These are phyloP conservation scores for Sebastes kiyomatsui DNA, from an alignment of 2,797 vertebrate species.

Conservation along the genomic window DNA sequence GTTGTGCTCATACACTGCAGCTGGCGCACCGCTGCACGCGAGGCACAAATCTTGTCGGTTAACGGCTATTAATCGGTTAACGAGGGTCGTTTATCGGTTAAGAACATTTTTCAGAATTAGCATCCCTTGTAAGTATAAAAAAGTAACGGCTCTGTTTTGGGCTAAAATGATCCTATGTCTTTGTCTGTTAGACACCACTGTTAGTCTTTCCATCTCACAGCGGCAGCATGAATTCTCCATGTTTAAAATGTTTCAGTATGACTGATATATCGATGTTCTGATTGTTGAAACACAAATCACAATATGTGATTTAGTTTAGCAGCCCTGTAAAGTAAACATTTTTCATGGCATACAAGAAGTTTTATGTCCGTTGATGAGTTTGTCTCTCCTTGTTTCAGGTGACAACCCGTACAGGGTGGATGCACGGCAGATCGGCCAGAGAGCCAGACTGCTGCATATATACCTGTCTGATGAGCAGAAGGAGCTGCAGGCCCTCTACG, in stretches of 20 bases:
- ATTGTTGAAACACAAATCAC: not conserved
- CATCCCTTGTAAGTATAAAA: too few relatives aligned
- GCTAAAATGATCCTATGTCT: not conserved
- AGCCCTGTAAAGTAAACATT: not conserved
- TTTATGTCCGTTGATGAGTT: not conserved
- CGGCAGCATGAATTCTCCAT: not conserved
- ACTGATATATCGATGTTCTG: fast-evolving
- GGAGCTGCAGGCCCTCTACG: conserved; percentile 96
- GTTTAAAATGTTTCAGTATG: not conserved
- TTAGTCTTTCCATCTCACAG: not conserved
- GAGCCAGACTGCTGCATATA: conserved; percentile 91
- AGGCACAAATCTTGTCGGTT: too few relatives aligned
- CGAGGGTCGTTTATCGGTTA: too few relatives aligned
- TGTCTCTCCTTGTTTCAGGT: conserved; percentile 70
- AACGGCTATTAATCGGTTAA: too few relatives aligned
- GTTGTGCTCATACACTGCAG: too few relatives aligned
- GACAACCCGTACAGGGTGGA: conserved; percentile 91
- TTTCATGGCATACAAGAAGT: not conserved
- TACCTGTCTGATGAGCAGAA: conserved; percentile 92
- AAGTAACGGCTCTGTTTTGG: not conserved
- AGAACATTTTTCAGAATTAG: too few relatives aligned
- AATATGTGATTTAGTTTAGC: not conserved
- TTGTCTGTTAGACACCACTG: not conserved
- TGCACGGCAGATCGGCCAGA: conserved; percentile 81
- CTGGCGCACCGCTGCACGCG: too few relatives aligned